Percentiles rank a stretch among this genome's conserved stretches.
phyloP scores from a whole-genome alignment of 2,888 invertebrate species.

The Drosophila villosipedis region DNA sequence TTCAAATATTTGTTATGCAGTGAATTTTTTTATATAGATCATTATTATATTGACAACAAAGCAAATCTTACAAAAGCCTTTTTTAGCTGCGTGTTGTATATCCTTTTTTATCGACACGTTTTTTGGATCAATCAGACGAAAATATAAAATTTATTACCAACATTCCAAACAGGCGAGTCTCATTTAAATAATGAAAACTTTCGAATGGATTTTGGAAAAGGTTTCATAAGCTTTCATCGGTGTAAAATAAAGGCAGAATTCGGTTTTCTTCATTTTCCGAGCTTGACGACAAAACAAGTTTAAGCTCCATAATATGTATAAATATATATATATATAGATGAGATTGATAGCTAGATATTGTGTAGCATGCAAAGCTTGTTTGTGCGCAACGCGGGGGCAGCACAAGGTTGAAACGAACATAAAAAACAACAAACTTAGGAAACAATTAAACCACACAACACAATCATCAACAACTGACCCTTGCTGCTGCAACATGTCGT shows the following conservation, averaged over 20 bases:
- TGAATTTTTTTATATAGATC: background rate
- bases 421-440: slow-evolving; percentile 7
- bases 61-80: background rate
- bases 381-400: slow-evolving; percentile 29
- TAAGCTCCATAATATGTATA: background rate
- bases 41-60: background rate
- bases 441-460: slow-evolving; percentile 4
- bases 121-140: background rate
- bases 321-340: background rate
- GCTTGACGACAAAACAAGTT: background rate
- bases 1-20: background rate
- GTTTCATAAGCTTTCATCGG: background rate
- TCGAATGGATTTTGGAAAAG: background rate
- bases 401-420: slow-evolving; percentile 18
- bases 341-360: background rate
- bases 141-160: background rate
- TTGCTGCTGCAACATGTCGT: slow-evolving; percentile 86
- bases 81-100: background rate
- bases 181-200: background rate
- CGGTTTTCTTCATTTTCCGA: background rate
- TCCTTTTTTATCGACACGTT: background rate
- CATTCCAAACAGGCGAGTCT: too few species aligned
- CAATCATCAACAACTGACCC: slow-evolving; percentile 85
- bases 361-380: slow-evolving; percentile 3
- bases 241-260: background rate